Percentiles rank a stretch among this genome's conserved stretches.
These are phyloP conservation scores for Prionchulus punctatus DNA, from an alignment of 2,888 invertebrate genomes.

Conservation along the genomic window DNA sequence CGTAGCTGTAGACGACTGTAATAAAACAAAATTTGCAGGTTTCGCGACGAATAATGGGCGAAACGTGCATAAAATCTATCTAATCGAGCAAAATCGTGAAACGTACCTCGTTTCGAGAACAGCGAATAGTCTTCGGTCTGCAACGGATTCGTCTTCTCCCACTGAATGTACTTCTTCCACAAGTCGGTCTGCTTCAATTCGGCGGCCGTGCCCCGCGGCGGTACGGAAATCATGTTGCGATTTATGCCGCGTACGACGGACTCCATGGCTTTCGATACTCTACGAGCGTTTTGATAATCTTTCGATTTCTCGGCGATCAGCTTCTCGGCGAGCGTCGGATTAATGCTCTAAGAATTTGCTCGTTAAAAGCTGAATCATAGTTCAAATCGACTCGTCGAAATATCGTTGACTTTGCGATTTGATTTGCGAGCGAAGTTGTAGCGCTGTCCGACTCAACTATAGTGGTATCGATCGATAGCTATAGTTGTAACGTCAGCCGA, in stretches of 20 bases:
- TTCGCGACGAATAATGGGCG: background rate
- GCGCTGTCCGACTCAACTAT: too few relatives aligned
- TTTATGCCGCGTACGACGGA: slow-evolving; percentile 84
- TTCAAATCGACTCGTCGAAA: too few relatives aligned
- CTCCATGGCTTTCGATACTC: slow-evolving; percentile 90
- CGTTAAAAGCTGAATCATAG: too few relatives aligned
- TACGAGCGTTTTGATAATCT: slow-evolving; percentile 90
- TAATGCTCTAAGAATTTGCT: slow-evolving; percentile 57
- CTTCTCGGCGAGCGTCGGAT: slow-evolving; percentile 76
- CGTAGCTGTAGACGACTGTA: slow-evolving; percentile 88
- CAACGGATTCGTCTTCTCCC: slow-evolving; percentile 91
- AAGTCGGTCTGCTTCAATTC: slow-evolving; percentile 53
- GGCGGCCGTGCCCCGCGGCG: slow-evolving; percentile 51
- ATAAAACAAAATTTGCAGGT: slow-evolving; percentile 12
- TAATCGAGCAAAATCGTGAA: background rate
- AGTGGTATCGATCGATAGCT: too few relatives aligned
- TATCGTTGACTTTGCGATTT: too few relatives aligned
- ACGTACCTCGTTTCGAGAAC: slow-evolving; percentile 56
- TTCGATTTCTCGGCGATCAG: slow-evolving; percentile 89
- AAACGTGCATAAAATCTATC: background rate
- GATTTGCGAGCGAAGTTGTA: too few relatives aligned
- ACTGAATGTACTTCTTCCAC: slow-evolving; percentile 95
- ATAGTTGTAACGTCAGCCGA: too few relatives aligned
- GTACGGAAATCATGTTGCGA: slow-evolving; percentile 82
- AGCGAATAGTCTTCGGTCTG: slow-evolving; percentile 85